Evolutionary conservation across 2,797 vertebrate species (phyloP).

Genomic region (Knipowitschia caucasica): DNA sequence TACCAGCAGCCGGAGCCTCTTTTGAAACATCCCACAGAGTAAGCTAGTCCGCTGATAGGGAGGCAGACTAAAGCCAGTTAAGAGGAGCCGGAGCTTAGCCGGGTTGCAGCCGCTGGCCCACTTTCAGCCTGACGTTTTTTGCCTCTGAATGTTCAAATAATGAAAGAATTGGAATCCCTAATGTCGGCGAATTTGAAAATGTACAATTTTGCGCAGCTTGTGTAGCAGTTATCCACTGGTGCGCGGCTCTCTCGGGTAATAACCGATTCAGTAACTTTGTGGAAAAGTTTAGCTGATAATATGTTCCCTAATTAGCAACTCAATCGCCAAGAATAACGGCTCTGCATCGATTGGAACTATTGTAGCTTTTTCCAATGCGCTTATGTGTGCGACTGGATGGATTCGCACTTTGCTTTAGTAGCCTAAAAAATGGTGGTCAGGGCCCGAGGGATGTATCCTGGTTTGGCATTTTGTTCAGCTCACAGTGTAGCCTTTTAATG

Average conservation of each 20-base stretch:
- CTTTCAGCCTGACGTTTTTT: slow-evolving; percentile 42
- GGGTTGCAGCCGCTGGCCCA: slow-evolving; percentile 48
- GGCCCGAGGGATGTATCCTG: slow-evolving; percentile 38
- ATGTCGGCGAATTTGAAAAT: slow-evolving; percentile 8
- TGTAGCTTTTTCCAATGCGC: slow-evolving; percentile 13
- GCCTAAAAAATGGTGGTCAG: slow-evolving; percentile 26
- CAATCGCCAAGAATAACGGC: not conserved
- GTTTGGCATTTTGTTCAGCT: slow-evolving; percentile 56
- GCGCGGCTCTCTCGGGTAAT: slow-evolving; percentile 33
- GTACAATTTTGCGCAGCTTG: slow-evolving; percentile 21
- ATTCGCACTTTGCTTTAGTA: slow-evolving; percentile 10
- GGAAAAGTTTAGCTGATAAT: slow-evolving; percentile 10
- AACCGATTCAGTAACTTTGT: slow-evolving; percentile 18
- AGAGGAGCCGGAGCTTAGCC: slow-evolving; percentile 49
- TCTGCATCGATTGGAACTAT: not conserved
- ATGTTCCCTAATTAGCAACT: slow-evolving; percentile 15
- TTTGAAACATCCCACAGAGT: slow-evolving; percentile 48
- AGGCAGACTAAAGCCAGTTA: slow-evolving; percentile 52
- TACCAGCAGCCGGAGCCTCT: slow-evolving; percentile 29
- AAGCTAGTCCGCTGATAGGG: slow-evolving; percentile 54
- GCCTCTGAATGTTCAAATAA: slow-evolving; percentile 18
- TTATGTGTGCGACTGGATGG: slow-evolving; percentile 6
- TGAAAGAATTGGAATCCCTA: slow-evolving; percentile 18
- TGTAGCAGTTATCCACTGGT: slow-evolving; percentile 24
- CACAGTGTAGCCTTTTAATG: slow-evolving; percentile 70